phyloP scores from a whole-genome alignment of 2,888 invertebrate species.

The Rosalia funebris region DNA sequence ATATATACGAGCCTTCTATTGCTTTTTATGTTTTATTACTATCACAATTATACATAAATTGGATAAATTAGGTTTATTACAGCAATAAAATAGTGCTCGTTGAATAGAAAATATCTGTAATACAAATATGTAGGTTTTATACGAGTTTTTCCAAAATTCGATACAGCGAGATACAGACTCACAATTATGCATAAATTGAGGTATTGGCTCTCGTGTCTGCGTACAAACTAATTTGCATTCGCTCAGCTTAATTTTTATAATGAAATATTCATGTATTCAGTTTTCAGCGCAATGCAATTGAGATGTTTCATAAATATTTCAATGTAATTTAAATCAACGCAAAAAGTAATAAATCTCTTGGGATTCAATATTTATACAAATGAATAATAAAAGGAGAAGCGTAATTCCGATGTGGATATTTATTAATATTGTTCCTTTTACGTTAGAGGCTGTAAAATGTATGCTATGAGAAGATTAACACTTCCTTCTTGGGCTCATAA shows the following conservation, averaged over 20 bases:
- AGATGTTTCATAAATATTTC: conserved; percentile 22
- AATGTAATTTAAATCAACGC: conserved; percentile 18
- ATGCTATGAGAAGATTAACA: conserved; percentile 15
- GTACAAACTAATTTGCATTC: conserved; percentile 1
- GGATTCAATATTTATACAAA: conserved; percentile 8
- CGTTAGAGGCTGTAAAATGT: conserved; percentile 6
- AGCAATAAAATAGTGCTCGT: too few relatives aligned
- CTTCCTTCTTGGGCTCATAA: conserved; percentile 16
- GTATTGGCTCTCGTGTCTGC: conserved; percentile 3
- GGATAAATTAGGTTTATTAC: too few relatives aligned
- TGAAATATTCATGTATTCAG: conserved; percentile 15
- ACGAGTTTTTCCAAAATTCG: too few relatives aligned
- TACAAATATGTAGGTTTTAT: too few relatives aligned
- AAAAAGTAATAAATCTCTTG: conserved; percentile 10
- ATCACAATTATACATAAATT: too few relatives aligned
- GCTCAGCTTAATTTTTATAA: background rate
- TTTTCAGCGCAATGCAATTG: background rate
- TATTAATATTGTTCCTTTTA: conserved; percentile 10
- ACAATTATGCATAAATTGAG: background rate
- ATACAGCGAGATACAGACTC: too few relatives aligned
- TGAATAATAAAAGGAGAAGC: conserved; percentile 4
- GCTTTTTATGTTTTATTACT: too few relatives aligned
- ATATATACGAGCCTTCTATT: too few relatives aligned
- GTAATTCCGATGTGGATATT: conserved; percentile 1
- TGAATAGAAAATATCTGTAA: too few relatives aligned